phyloP scores from a whole-genome alignment of 2,113 vertebrate species.

The Heterotis niloticus region DNA sequence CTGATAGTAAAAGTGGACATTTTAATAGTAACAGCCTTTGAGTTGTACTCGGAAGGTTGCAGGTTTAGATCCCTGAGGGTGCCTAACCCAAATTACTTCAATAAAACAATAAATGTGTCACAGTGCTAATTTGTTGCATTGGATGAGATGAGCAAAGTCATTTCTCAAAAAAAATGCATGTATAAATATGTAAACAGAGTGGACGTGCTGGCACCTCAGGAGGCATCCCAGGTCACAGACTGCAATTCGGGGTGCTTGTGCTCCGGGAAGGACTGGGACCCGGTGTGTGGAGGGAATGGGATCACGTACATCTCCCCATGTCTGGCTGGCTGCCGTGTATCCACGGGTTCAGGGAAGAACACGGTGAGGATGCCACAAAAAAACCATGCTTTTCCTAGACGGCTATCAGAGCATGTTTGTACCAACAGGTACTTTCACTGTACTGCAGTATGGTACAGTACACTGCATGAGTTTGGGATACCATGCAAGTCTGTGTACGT shows the following conservation, averaged over 20 bases:
- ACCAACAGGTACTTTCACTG: too few relatives aligned
- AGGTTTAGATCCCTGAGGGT: not conserved
- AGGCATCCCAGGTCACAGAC: constrained; percentile 51
- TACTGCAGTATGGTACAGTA: too few relatives aligned
- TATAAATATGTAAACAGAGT: constrained; percentile 36
- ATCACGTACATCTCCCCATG: constrained; percentile 83
- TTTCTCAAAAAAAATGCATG: not conserved
- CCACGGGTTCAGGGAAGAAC: constrained; percentile 67
- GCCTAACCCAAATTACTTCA: not conserved
- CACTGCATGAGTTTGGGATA: too few relatives aligned
- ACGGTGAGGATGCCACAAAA: constrained; percentile 57
- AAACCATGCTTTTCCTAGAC: too few relatives aligned
- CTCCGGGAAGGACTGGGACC: constrained; percentile 75
- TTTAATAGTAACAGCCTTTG: not conserved
- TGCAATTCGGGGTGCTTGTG: constrained; percentile 77
- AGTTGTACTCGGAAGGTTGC: not conserved
- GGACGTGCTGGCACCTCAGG: constrained; percentile 43
- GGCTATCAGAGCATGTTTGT: too few relatives aligned
- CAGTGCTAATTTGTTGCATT: not conserved
- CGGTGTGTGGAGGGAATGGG: constrained; percentile 78
- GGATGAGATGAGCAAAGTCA: not conserved
- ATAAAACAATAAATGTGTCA: too few relatives aligned
- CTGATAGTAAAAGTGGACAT: too few relatives aligned
- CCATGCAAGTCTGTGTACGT: too few relatives aligned
- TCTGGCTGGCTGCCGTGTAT: constrained; percentile 77